Evolutionary conservation across 1,140 invertebrate species (phyloP).

Genomic region (Drosophila varians): DNA sequence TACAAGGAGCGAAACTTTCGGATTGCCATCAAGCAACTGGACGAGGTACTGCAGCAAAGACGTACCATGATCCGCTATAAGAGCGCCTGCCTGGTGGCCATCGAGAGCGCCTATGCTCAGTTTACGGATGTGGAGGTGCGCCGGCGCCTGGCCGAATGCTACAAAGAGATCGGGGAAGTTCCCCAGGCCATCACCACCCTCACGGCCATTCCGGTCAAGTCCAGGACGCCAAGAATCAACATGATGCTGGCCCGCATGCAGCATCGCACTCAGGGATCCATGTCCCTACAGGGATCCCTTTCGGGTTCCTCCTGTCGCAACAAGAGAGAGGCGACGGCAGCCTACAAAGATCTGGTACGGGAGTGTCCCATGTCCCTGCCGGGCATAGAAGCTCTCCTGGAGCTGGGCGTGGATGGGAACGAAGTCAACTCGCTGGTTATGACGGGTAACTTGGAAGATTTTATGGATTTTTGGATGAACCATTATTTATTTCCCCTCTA

Average conservation of each 20-base stretch:
- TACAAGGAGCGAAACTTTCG: conserved; percentile 61
- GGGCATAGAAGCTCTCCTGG: conserved; percentile 87
- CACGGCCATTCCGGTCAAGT: conserved; percentile 88
- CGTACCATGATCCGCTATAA: conserved; percentile 62
- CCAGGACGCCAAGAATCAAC: conserved; percentile 88
- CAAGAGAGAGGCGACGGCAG: conserved; percentile 88
- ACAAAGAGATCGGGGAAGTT: conserved; percentile 87
- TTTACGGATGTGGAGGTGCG: conserved; percentile 88
- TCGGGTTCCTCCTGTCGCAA: conserved; percentile 48
- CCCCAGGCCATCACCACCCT: conserved; percentile 87
- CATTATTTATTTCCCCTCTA: conserved; percentile 1
- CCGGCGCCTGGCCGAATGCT: conserved; percentile 88
- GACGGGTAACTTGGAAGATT: conserved; percentile 83
- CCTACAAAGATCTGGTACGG: conserved; percentile 90
- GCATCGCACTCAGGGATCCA: conserved; percentile 85
- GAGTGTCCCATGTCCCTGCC: conserved; percentile 91
- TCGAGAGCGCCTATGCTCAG: conserved; percentile 78
- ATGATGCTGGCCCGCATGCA: conserved; percentile 89
- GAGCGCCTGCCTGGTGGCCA: conserved; percentile 45
- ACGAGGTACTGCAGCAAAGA: conserved; percentile 51
- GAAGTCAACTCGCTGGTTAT: conserved; percentile 89
- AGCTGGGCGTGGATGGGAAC: conserved; percentile 88
- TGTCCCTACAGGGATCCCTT: conserved; percentile 84
- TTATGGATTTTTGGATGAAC: too few species aligned
- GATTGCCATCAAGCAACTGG: conserved; percentile 45